These are phyloP conservation scores for Heterochromis multidens DNA, from an alignment of 2,113 vertebrate genomes.

Conservation along the genomic window DNA sequence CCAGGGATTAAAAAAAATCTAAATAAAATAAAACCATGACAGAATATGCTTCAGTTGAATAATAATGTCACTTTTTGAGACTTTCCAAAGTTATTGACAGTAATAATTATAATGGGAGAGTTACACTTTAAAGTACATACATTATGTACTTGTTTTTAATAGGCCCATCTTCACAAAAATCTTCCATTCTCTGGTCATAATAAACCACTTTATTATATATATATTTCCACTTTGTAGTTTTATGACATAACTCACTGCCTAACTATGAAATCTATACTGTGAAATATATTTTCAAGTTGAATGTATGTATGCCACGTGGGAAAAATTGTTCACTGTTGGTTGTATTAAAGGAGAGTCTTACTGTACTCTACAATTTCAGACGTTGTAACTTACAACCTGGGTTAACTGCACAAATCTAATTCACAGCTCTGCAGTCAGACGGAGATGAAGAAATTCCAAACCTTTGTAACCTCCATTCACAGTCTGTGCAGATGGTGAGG, in stretches of 20 bases:
- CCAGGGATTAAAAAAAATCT: background rate
- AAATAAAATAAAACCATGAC: background rate
- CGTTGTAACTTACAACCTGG: background rate
- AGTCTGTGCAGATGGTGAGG: background rate
- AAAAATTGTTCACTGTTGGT: background rate
- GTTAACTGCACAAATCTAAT: background rate
- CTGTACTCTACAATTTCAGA: background rate
- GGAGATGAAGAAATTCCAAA: background rate
- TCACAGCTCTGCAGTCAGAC: background rate
- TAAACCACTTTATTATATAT: background rate
- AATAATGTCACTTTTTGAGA: background rate
- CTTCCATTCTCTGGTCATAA: background rate
- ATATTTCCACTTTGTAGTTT: background rate
- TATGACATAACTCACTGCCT: background rate
- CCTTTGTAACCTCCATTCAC: background rate
- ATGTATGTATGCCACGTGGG: background rate
- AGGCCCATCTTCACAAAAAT: background rate
- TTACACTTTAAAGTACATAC: background rate
- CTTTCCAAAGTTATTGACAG: background rate
- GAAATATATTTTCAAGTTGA: background rate
- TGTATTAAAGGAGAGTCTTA: background rate
- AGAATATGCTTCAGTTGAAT: background rate
- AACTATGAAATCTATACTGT: background rate
- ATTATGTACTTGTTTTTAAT: background rate
- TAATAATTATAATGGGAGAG: background rate